Percentiles rank a stretch among this genome's conserved stretches.
Evolutionary conservation across 2,888 invertebrate species (phyloP).

Genomic region (Ectemnius cavifrons): DNA sequence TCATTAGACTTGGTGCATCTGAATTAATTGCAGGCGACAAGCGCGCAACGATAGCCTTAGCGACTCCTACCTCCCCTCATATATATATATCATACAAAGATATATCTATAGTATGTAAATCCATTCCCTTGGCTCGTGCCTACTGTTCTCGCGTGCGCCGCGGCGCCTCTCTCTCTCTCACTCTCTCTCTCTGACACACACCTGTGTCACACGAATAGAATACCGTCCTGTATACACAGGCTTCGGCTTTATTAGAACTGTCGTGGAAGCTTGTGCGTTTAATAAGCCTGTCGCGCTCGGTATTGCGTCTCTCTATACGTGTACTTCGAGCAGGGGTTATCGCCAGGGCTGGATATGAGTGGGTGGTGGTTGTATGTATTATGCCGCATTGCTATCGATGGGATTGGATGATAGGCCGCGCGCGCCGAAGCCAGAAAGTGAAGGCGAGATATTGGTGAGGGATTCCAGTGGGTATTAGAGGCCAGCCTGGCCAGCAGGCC

Average conservation of each 20-base stretch:
- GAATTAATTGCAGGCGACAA: not conserved
- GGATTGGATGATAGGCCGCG: too few species aligned
- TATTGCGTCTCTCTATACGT: too few species aligned
- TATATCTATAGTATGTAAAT: not conserved
- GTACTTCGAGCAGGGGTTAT: too few species aligned
- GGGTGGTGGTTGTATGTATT: not conserved
- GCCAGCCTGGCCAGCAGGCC: too few species aligned
- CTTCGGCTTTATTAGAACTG: not conserved
- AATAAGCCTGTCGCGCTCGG: not conserved
- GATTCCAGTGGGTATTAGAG: too few species aligned
- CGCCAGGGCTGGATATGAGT: not conserved
- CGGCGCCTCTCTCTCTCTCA: too few species aligned
- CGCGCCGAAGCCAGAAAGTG: too few species aligned
- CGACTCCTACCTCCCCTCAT: too few species aligned
- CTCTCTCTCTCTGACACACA: too few species aligned
- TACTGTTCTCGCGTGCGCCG: not conserved
- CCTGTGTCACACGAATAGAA: too few species aligned
- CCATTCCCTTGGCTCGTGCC: not conserved
- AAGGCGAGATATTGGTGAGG: too few species aligned
- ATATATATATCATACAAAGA: too few species aligned
- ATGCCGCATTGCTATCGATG: constrained; percentile 6
- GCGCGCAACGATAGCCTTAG: not conserved
- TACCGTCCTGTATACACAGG: not conserved
- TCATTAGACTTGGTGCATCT: not conserved
- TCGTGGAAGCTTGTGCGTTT: not conserved